Percentiles rank a stretch among this genome's conserved stretches.
These are phyloP conservation scores for Sciurus niger DNA, from an alignment of 2,113 vertebrate genomes.

Conservation along the genomic window DNA sequence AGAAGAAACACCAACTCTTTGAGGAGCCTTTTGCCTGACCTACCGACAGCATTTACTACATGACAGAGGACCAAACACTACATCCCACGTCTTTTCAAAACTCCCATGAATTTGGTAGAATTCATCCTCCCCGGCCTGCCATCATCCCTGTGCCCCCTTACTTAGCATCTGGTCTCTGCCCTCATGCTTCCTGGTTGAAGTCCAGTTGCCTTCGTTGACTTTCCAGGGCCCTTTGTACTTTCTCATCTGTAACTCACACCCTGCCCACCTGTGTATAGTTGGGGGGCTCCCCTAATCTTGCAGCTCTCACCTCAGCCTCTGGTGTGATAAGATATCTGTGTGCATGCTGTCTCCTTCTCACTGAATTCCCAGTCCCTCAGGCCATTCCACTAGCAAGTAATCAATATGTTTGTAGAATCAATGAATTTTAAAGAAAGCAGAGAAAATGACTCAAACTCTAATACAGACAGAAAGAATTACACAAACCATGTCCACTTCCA, in stretches of 20 bases:
- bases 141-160: background rate
- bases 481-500: background rate
- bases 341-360: too few relatives aligned
- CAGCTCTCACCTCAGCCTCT: background rate
- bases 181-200: background rate
- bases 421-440: background rate
- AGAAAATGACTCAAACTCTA: background rate
- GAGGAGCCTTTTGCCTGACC: background rate
- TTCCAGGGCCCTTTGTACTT: background rate
- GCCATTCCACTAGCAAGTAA: background rate
- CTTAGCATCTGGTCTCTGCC: background rate
- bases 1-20: background rate
- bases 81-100: background rate
- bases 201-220: background rate
- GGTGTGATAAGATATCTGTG: background rate
- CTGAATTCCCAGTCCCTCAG: background rate
- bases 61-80: background rate
- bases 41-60: background rate
- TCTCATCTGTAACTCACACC: background rate
- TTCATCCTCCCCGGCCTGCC: too few relatives aligned
- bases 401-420: background rate
- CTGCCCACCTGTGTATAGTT: background rate
- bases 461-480: background rate
- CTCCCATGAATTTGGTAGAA: background rate
- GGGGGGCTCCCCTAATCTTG: accelerated